These are phyloP conservation scores for Eucidaris tribuloides DNA, from an alignment of 35 echinoderm and acorn worm genomes.

Conservation along the genomic window DNA sequence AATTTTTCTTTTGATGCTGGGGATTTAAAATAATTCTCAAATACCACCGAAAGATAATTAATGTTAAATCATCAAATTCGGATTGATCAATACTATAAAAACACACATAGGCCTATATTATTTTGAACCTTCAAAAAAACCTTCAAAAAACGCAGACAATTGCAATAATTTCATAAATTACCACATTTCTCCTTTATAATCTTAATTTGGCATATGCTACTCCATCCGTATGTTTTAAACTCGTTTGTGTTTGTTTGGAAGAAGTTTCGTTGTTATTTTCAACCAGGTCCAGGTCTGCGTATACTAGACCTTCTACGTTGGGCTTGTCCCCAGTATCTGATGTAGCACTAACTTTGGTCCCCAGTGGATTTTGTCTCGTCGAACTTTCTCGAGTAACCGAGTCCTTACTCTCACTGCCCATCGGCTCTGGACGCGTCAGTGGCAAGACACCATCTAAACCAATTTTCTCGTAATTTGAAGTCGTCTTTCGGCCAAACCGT, in stretches of 20 bases:
- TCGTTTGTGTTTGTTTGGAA: background rate
- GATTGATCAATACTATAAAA: no score
- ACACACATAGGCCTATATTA: no score
- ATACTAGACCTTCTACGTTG: conserved; percentile 1
- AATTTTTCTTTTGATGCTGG: no score
- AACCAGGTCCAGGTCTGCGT: conserved; percentile 37
- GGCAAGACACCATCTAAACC: background rate
- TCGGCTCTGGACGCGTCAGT: conserved; percentile 5
- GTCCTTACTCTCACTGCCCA: conserved; percentile 14
- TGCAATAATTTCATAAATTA: no score
- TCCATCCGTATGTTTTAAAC: background rate
- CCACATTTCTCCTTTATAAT: no score
- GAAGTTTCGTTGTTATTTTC: conserved; percentile 24
- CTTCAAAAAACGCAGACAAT: no score
- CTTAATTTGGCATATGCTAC: conserved; percentile 16
- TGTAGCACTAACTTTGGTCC: no score
- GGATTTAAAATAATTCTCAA: no score
- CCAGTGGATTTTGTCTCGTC: background rate
- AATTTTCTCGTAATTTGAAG: conserved; percentile 22
- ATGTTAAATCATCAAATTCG: no score
- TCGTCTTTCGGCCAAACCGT: background rate
- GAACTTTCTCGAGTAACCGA: background rate
- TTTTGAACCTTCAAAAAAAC: no score
- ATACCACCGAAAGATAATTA: no score
- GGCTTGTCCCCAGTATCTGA: no score